These are phyloP conservation scores for Helicolenus hilgendorfi DNA, from an alignment of 2,797 vertebrate species.

Conservation along the genomic window DNA sequence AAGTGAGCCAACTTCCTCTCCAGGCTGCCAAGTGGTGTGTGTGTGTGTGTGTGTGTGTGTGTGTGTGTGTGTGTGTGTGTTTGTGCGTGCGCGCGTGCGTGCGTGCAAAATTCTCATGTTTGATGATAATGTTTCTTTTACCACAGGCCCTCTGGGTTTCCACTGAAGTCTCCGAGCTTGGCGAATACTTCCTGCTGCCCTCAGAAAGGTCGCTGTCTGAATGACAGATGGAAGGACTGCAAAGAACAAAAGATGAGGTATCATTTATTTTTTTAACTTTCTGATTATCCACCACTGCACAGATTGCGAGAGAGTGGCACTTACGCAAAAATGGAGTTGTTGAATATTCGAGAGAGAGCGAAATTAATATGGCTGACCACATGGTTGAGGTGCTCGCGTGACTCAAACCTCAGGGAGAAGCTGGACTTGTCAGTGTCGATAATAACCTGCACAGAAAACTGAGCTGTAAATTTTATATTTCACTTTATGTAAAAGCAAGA, in stretches of 20 bases:
- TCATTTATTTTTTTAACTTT: slow-evolving; percentile 14
- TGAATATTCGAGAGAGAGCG: slow-evolving; percentile 93
- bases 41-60: slow-evolving; percentile 14
- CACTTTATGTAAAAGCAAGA: background rate
- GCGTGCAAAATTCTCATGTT: slow-evolving; percentile 46
- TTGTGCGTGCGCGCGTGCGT: no score
- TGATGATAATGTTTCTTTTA: slow-evolving; percentile 79
- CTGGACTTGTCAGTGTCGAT: slow-evolving; percentile 92
- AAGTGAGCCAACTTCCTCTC: slow-evolving; percentile 54
- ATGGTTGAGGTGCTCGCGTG: slow-evolving; percentile 91
- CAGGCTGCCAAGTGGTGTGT: slow-evolving; percentile 28
- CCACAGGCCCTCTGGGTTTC: slow-evolving; percentile 94
- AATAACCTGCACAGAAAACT: slow-evolving; percentile 84
- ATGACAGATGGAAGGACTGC: slow-evolving; percentile 93
- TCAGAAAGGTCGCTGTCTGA: slow-evolving; percentile 93
- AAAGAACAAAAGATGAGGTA: slow-evolving; percentile 25
- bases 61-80: background rate
- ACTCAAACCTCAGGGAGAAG: slow-evolving; percentile 90
- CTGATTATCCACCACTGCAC: background rate
- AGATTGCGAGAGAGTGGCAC: slow-evolving; percentile 42
- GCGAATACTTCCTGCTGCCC: slow-evolving; percentile 93
- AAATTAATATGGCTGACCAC: slow-evolving; percentile 92
- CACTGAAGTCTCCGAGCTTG: slow-evolving; percentile 94
- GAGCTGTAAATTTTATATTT: background rate
- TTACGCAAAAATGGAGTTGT: slow-evolving; percentile 91